These are phyloP conservation scores for Harpegnathos saltator DNA, from an alignment of 1,140 invertebrate genomes.

Conservation along the genomic window DNA sequence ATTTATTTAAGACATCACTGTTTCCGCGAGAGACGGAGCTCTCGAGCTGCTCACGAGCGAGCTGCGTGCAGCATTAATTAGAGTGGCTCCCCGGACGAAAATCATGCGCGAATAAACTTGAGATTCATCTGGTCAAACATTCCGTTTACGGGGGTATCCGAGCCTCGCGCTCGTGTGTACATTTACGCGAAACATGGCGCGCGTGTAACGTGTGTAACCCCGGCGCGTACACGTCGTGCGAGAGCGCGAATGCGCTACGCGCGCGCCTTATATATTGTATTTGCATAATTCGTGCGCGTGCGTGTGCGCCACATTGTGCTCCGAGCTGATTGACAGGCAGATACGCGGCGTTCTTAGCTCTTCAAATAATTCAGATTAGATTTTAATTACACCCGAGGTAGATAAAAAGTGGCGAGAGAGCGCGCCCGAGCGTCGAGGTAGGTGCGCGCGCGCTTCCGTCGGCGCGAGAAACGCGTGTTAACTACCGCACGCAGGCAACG, in stretches of 20 bases:
- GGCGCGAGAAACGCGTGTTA: no score
- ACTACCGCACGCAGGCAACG: no score
- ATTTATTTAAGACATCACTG: not conserved
- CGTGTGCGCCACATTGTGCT: not conserved
- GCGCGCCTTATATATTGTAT: slow-evolving; percentile 6
- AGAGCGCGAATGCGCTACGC: not conserved
- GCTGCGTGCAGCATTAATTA: slow-evolving; percentile 45
- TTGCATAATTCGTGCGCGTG: not conserved
- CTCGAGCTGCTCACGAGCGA: slow-evolving; percentile 13
- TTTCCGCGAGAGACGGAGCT: not conserved
- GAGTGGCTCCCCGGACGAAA: slow-evolving; percentile 25
- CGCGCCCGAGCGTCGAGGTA: no score
- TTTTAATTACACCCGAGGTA: not conserved
- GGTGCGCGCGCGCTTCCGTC: no score
- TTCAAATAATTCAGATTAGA: slow-evolving; percentile 11
- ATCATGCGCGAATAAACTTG: slow-evolving; percentile 52
- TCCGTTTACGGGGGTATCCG: slow-evolving; percentile 35
- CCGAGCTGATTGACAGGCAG: not conserved
- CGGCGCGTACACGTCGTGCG: no score
- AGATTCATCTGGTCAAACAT: slow-evolving; percentile 43
- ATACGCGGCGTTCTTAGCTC: not conserved
- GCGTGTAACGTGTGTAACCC: no score
- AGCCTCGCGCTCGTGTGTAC: slow-evolving; percentile 20
- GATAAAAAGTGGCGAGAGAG: no score
- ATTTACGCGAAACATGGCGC: slow-evolving; percentile 1